Percentiles rank a stretch among this genome's conserved stretches.
These are phyloP conservation scores for Nomada lathburiana DNA, from an alignment of 2,888 invertebrate genomes.

Conservation along the genomic window DNA sequence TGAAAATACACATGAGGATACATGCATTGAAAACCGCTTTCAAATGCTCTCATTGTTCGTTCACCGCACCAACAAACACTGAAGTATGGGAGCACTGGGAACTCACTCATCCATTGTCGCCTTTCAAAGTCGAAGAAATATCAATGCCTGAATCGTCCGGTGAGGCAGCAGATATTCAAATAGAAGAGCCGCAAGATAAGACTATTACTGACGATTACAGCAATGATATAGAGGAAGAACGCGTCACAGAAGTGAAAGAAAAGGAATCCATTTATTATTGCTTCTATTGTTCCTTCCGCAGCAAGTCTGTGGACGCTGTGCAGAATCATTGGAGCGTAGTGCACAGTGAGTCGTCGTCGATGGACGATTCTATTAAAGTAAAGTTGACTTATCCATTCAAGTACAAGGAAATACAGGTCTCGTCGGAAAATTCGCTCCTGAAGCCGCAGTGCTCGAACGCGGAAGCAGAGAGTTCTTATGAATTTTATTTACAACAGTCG, in stretches of 20 bases:
- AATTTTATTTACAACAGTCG: constrained; percentile 39
- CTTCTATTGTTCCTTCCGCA: constrained; percentile 76
- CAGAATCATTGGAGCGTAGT: constrained; percentile 75
- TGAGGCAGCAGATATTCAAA: constrained; percentile 25
- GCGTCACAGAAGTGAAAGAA: constrained; percentile 25
- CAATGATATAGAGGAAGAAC: constrained; percentile 73
- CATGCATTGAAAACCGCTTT: constrained; percentile 70
- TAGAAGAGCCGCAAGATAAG: constrained; percentile 31
- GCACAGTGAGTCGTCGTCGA: constrained; percentile 68
- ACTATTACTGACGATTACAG: constrained; percentile 63
- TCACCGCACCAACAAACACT: constrained; percentile 68
- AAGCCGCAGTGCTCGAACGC: constrained; percentile 28
- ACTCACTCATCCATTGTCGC: constrained; percentile 75
- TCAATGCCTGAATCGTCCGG: constrained; percentile 14
- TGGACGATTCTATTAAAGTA: constrained; percentile 12
- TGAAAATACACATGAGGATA: constrained; percentile 77
- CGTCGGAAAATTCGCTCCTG: not conserved
- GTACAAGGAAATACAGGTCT: constrained; percentile 65
- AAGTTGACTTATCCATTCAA: constrained; percentile 69
- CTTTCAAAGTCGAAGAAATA: constrained; percentile 68
- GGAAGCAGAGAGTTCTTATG: constrained; percentile 29
- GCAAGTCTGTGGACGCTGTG: constrained; percentile 72
- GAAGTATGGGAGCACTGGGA: constrained; percentile 80
- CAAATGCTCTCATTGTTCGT: constrained; percentile 81
- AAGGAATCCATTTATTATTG: constrained; percentile 73